phyloP scores from a whole-genome alignment of 2,888 invertebrate species.

The Caenorhabditis doughertyi region DNA sequence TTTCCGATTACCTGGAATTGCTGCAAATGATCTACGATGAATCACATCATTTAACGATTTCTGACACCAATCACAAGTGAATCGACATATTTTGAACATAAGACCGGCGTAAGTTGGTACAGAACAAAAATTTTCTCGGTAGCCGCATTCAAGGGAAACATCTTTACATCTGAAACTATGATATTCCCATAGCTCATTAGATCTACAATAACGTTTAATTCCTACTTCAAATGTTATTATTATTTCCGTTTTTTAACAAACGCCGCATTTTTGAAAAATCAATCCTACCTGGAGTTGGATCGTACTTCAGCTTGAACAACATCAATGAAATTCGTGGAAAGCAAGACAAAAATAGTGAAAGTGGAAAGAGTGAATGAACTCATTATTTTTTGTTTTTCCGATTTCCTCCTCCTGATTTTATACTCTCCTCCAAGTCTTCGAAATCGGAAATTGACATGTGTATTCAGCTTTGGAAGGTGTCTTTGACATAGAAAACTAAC shows the following conservation, averaged over 20 bases:
- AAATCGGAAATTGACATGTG: constrained; percentile 9
- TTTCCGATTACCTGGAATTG: not conserved
- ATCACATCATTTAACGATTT: constrained; percentile 31
- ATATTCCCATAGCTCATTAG: too few species aligned
- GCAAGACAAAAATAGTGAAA: not conserved
- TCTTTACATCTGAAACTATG: constrained; percentile 48
- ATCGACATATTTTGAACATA: constrained; percentile 54
- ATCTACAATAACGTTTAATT: too few species aligned
- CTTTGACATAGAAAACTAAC: not conserved
- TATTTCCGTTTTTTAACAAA: too few species aligned
- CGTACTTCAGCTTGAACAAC: constrained; percentile 36
- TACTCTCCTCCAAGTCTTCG: not conserved
- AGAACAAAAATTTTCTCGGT: constrained; percentile 28
- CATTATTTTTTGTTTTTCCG: constrained; percentile 15
- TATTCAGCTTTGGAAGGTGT: constrained; percentile 26
- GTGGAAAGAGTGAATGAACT: constrained; percentile 19
- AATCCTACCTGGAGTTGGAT: constrained; percentile 27
- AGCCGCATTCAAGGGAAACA: constrained; percentile 44
- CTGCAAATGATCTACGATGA: not conserved
- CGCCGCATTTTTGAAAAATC: not conserved
- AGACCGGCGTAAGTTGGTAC: constrained; percentile 35
- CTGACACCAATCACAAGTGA: constrained; percentile 56
- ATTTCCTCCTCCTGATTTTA: not conserved
- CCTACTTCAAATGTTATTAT: too few species aligned
- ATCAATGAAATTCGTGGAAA: constrained; percentile 3